phyloP scores from a whole-genome alignment of 2,113 vertebrate species.

The Gobiocypris rarus region DNA sequence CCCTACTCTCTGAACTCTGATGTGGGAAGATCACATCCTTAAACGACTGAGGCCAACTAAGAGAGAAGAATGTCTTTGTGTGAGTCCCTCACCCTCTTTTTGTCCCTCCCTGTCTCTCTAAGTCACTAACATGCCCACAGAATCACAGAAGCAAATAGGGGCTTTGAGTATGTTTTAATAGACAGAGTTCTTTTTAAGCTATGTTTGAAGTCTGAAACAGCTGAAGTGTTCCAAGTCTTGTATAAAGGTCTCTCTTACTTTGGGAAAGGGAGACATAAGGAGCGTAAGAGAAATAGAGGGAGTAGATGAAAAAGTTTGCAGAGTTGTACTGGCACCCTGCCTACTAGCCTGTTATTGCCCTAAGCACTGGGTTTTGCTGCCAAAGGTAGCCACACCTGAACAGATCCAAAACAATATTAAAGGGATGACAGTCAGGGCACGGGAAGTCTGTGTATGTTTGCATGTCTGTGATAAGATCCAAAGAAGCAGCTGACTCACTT shows the following conservation, averaged over 20 bases:
- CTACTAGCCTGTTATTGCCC: slow-evolving; percentile 82
- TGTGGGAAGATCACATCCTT: slow-evolving; percentile 64
- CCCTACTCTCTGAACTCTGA: slow-evolving; percentile 54
- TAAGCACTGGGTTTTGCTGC: slow-evolving; percentile 77
- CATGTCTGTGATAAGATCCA: slow-evolving; percentile 12
- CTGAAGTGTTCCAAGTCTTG: slow-evolving; percentile 79
- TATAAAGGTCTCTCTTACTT: slow-evolving; percentile 81
- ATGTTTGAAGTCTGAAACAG: slow-evolving; percentile 80
- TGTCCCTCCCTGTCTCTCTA: not conserved
- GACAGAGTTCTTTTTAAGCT: slow-evolving; percentile 54
- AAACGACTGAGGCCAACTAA: slow-evolving; percentile 53
- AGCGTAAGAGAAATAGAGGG: slow-evolving; percentile 68
- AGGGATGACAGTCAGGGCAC: slow-evolving; percentile 51
- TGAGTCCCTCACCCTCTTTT: slow-evolving; percentile 52
- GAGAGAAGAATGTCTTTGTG: slow-evolving; percentile 61
- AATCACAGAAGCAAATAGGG: slow-evolving; percentile 70
- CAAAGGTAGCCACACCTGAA: slow-evolving; percentile 82
- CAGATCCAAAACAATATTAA: slow-evolving; percentile 56
- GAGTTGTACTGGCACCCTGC: slow-evolving; percentile 81
- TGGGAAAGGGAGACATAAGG: slow-evolving; percentile 62
- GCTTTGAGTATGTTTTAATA: slow-evolving; percentile 78
- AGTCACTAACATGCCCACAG: slow-evolving; percentile 65
- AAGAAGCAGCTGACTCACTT: slow-evolving; percentile 56
- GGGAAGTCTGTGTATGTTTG: slow-evolving; percentile 46
- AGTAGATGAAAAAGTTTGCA: slow-evolving; percentile 80